Percentiles rank a stretch among this genome's conserved stretches.
Conservation (phyloP, 2,113 vertebrate genomes). For the Bothrops jararaca region DNA sequence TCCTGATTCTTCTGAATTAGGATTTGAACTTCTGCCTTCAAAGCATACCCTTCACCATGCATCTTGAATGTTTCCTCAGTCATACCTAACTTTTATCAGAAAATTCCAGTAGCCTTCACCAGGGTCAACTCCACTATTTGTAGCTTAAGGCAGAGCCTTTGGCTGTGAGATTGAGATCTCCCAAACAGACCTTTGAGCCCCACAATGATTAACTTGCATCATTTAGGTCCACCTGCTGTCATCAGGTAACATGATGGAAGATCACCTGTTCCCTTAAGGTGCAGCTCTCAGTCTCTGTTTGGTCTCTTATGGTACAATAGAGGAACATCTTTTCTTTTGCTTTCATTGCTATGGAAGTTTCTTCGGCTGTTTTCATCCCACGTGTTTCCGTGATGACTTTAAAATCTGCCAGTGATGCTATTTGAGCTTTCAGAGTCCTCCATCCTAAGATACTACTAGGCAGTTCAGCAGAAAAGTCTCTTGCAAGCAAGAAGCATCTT, state of each 20-base stretch:
- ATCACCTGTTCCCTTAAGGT: background rate
- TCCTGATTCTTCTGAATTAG: background rate
- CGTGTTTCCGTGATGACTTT: background rate
- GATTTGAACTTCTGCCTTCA: background rate
- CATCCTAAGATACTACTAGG: slow-evolving; percentile 4
- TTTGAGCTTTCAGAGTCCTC: background rate
- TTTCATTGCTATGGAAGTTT: background rate
- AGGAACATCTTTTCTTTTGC: background rate
- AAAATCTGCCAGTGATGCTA: background rate
- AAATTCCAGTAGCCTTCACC: background rate
- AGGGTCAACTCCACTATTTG: background rate
- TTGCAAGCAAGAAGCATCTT: slow-evolving; percentile 50
- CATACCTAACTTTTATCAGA: background rate
- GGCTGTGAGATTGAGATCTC: background rate
- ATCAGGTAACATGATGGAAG: background rate
- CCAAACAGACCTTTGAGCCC: background rate
- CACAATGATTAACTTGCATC: background rate
- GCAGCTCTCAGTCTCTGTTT: background rate
- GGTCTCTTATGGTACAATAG: background rate
- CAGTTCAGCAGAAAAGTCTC: slow-evolving; percentile 26
- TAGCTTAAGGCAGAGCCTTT: background rate
- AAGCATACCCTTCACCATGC: background rate
- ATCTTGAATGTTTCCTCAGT: background rate
- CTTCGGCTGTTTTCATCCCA: background rate
- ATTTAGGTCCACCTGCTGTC: background rate